These are phyloP conservation scores for Pseudomyrmex dendroicus DNA, from an alignment of 1,140 invertebrate species.

Conservation along the genomic window DNA sequence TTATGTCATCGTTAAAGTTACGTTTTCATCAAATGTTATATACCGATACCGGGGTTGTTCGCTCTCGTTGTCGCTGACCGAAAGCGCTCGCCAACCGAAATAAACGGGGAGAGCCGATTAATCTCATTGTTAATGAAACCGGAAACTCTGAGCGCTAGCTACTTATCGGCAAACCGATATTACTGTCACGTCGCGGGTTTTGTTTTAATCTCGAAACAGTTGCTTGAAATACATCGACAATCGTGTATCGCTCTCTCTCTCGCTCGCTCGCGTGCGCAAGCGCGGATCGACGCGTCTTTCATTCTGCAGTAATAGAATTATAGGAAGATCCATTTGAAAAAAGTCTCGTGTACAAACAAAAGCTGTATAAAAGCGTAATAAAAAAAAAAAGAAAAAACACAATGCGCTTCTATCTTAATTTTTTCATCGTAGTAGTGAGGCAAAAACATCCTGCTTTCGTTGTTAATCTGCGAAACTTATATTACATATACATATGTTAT, in stretches of 20 bases:
- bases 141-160: slow-evolving; percentile 25
- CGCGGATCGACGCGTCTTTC: slow-evolving; percentile 33
- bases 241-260: slow-evolving; percentile 29
- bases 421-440: neutral
- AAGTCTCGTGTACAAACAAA: neutral
- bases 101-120: slow-evolving; percentile 39
- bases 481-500: no score
- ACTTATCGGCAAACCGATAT: slow-evolving; percentile 51
- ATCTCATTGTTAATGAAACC: slow-evolving; percentile 53
- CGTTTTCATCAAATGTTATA: neutral
- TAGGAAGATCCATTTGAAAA: slow-evolving; percentile 36
- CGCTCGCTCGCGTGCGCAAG: neutral
- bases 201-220: slow-evolving; percentile 47
- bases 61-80: neutral
- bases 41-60: slow-evolving; percentile 11
- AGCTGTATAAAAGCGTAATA: neutral
- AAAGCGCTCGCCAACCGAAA: slow-evolving; percentile 13
- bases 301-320: slow-evolving; percentile 39
- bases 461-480: no score
- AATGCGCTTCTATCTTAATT: neutral
- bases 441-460: neutral
- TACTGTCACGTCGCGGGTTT: slow-evolving; percentile 29
- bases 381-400: neutral
- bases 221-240: slow-evolving; percentile 66
- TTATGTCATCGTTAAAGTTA: slow-evolving; percentile 38